Base-by-base conservation (phyloP, 2,797 vertebrate species). In the Leptatherina wallacei region DNA sequence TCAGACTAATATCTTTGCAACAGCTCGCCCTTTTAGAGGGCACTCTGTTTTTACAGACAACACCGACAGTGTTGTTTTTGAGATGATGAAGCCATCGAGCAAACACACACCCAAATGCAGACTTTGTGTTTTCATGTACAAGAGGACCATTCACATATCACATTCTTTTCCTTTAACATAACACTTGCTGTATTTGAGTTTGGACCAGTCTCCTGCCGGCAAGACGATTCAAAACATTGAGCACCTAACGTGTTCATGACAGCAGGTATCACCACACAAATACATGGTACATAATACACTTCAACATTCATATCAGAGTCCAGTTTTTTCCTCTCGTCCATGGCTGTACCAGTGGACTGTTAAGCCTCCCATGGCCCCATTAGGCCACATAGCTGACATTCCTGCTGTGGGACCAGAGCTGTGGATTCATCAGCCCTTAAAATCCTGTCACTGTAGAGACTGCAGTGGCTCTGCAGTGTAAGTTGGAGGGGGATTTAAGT, bases 381-480 rank as follows among this genome's bases (percentile, higher is more conserved):
- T 84, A 85, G 88, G 72, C 81, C 85, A 88, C 90, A 92, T 92
- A 86, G 85, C 86, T 92, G 58, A 83, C 82, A 92, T 92, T 92
- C 90, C 89, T 88, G 71, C 30, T 47, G 69, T 75, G 75, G 88
- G 89, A 89, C 87, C 77, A 61, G 82, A 84, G 86, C 81, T 80
- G 80, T 52, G 64, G 77, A 89, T 84, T 87, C 89, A 83, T 88
- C 88, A 75, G 76, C 70, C 66, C 70, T 84, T 72, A 65, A 80
- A 82, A 80, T 61, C 70, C 64, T 61, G 80, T 87, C 87, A 71
- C 76, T 58, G 69, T 20, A n/a, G 42, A 77, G 77, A 68, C 75
- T 40, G 61, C 14, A 63, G 66, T 3, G 58, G 58, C 63, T 62
- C 61, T 20, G 56, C 52, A 66, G 20, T 47, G 58, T 6, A 44